Evolutionary conservation across 92 coral and sea anemone genomes (phyloP), one percentile per base, ranked within the genome.

Genomic region (Zoanthus solanderi): DNA sequence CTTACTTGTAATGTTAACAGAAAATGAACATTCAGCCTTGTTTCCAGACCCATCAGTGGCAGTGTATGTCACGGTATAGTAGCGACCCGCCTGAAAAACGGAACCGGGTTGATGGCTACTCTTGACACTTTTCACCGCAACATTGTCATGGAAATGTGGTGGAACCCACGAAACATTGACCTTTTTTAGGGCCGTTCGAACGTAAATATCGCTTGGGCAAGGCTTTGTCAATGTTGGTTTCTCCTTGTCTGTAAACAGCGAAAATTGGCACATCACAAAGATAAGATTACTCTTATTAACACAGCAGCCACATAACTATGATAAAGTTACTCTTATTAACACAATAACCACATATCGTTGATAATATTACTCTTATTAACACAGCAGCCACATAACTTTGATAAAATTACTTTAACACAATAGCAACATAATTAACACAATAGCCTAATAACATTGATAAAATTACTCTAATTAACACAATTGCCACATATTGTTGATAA

Each of bases 111-210:
- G 58, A 30, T 23, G 47, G 53, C 28, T 15, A 31, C 75, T 81
- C 45, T 56, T 45, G 47, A 81, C 85, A 28, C 32, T 50, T 18
- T 58, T 17, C 17, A 81, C 42, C 60, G 15, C 63, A 12, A 81
- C 85, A 67, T 81, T 81, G 76, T 81, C 85, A 29, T 28, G 85
- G 67, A 81, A 81, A 13, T 66, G 85, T 48, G 85, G 85, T 17
- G 63, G 85, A 7, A n/a, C 28, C 85, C 85, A 81, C 28, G 60
- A 23, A 18, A 81, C 85, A 5, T 18, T 47, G 5, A 58, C 75
- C 1, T 50, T 48, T 44, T 18, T 28, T 34, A 65, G 66, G 8
- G 85, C 45, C 44, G 85, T 81, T 10, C 58, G 17, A 50, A 81
- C 75, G 29, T 67, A 52, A 67, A 66, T 45, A 58, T 71, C 31